Conservation (phyloP, 2,113 vertebrate genomes). For the Galbula dea region DNA sequence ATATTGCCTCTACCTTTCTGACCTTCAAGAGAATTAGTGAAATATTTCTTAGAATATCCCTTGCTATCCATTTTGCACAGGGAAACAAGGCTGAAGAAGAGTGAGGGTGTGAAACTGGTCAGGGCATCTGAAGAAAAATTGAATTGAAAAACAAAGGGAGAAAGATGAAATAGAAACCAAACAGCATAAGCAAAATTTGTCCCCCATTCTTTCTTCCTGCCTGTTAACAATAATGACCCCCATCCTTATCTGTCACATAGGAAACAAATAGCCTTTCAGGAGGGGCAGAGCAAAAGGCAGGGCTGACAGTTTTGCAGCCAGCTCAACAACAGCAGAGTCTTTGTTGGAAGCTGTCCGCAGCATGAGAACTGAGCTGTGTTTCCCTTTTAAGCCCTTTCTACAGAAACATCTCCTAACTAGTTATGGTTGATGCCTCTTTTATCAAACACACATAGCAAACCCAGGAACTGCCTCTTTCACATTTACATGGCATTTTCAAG, state of each 20-base stretch:
- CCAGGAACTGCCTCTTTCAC: conserved; percentile 6
- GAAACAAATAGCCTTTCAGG: background rate
- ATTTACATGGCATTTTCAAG: conserved; percentile 51
- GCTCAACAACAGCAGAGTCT: background rate
- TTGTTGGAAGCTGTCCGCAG: background rate
- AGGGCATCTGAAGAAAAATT: background rate
- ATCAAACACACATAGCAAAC: background rate
- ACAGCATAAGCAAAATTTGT: background rate
- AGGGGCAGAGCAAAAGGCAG: background rate
- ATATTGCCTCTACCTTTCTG: background rate
- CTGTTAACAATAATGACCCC: background rate
- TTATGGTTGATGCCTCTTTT: background rate
- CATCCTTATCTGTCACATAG: background rate
- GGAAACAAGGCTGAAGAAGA: background rate
- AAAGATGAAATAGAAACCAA: background rate
- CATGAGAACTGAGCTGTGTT: fast-evolving
- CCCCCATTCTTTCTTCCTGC: background rate
- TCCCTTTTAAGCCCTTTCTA: background rate
- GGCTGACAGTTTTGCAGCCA: background rate
- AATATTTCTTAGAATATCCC: background rate
- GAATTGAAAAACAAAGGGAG: background rate
- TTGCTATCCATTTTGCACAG: background rate
- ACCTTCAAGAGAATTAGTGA: background rate
- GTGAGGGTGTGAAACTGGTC: background rate
- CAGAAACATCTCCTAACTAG: background rate